Conservation (phyloP, 2,797 vertebrate species). For the Pseudochirops cupreus region DNA sequence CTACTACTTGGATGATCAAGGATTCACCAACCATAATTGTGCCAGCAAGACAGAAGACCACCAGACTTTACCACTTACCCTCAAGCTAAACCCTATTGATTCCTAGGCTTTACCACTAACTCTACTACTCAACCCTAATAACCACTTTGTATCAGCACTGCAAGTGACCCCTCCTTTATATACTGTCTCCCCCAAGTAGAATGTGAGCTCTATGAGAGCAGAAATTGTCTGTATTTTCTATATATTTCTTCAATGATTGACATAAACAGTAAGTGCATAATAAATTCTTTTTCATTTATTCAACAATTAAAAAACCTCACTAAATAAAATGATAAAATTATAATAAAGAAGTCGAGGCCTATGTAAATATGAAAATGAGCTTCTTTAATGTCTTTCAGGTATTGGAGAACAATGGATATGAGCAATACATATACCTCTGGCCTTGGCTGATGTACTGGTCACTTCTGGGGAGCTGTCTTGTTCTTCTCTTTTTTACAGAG, state of each 20-base stretch:
- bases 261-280: background rate
- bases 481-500: background rate
- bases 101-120: background rate
- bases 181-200: background rate
- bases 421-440: background rate
- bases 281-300: background rate
- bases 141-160: background rate
- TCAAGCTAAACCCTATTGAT: background rate
- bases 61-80: background rate
- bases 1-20: background rate
- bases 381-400: background rate
- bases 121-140: background rate
- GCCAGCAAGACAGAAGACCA: background rate
- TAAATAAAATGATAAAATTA: background rate
- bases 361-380: background rate
- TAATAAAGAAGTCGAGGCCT: background rate
- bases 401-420: background rate
- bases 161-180: background rate
- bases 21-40: background rate
- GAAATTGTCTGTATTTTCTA: background rate
- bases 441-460: background rate
- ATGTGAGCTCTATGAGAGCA: background rate
- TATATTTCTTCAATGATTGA: background rate
- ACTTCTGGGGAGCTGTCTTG: background rate
- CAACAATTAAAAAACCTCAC: background rate